A percentile compares a stretch with the other conserved stretches of the same genome.
Evolutionary conservation across 2,797 vertebrate genomes (phyloP).

Genomic region (Rhyacichthys aspro): DNA sequence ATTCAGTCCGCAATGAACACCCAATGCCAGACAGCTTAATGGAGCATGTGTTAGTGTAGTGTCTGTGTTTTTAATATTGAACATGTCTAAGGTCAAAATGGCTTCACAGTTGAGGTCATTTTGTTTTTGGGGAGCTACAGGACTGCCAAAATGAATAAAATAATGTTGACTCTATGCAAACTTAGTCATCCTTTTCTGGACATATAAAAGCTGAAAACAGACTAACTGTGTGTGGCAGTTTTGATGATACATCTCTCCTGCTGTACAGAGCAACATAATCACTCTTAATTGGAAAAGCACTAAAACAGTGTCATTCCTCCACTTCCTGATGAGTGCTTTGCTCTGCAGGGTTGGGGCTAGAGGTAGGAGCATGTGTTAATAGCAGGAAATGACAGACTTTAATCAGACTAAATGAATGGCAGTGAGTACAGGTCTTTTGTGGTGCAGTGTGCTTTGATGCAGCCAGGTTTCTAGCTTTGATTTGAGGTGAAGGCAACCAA

Average conservation of each 20-base stretch:
- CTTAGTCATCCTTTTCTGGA: constrained; percentile 15
- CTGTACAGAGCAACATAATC: constrained; percentile 38
- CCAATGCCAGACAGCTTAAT: background rate
- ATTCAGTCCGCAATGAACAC: background rate
- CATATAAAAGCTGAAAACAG: constrained; percentile 46
- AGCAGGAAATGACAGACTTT: constrained; percentile 78
- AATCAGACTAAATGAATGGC: constrained; percentile 72
- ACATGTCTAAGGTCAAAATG: background rate
- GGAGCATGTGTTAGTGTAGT: background rate
- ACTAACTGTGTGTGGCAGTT: constrained; percentile 23
- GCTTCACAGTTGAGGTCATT: too few species aligned
- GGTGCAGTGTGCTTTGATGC: constrained; percentile 76
- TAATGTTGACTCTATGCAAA: constrained; percentile 5
- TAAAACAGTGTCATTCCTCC: constrained; percentile 56
- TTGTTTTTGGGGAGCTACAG: too few species aligned
- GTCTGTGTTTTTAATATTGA: background rate
- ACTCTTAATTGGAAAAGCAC: constrained; percentile 58
- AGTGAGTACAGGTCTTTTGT: constrained; percentile 64
- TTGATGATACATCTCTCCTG: constrained; percentile 53
- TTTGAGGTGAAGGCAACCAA: constrained; percentile 63
- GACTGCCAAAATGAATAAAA: too few species aligned
- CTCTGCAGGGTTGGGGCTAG: constrained; percentile 50
- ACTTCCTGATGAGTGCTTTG: constrained; percentile 67
- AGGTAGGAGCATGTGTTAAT: constrained; percentile 70
- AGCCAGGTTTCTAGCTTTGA: constrained; percentile 72